Evolutionary conservation across 1,140 invertebrate species (phyloP), one percentile per base, ranked within the genome.

Genomic region (Oreohelix idahoensis): DNA sequence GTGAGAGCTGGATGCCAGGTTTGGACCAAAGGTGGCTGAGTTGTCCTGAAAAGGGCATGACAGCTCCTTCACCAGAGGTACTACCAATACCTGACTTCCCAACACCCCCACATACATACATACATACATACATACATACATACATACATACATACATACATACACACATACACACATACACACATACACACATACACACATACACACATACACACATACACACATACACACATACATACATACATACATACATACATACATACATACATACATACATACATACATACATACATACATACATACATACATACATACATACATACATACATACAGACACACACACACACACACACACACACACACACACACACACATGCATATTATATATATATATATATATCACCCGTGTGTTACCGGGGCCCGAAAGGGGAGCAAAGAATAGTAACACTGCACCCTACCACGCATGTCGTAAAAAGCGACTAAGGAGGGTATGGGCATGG

Each of bases 221-320:
- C 8, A 13, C 63, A 69, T n/a, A 69, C 11, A 69, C 8, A 69
- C 63, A 69, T 13, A 69, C 63, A 69, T n/a, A 69, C 32, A 69
- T 11, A 69, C 63, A 69, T 11, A 69, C 63, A 69, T n/a, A 69
- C 11, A 69, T 11, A 69, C 63, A 69, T 11, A 69, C 63, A 69
- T n/a, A 69, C 11, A 69, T 11, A 69, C 63, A n/a, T 11, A n/a
- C 63, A 69, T n/a, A 69, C 11, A 69, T 11, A 69, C 63, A 69
- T 11, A 69, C 11, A 69, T n/a, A 69, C 63, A 69, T n/a, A 69
- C 63, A 69, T n/a, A 69, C 11, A 69, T n/a, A 69, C 11, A 69
- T n/a, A 69, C 63, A 69, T 11, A 69, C 11, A 69, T n/a, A 69
- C 11, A 69, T n/a, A 69, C 63, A 69, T 11, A 69, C 11, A 69